A percentile compares a stretch with the other conserved stretches of the same genome.
Evolutionary conservation across 1,140 invertebrate genomes (phyloP).

Genomic region (Portunus trituberculatus): DNA sequence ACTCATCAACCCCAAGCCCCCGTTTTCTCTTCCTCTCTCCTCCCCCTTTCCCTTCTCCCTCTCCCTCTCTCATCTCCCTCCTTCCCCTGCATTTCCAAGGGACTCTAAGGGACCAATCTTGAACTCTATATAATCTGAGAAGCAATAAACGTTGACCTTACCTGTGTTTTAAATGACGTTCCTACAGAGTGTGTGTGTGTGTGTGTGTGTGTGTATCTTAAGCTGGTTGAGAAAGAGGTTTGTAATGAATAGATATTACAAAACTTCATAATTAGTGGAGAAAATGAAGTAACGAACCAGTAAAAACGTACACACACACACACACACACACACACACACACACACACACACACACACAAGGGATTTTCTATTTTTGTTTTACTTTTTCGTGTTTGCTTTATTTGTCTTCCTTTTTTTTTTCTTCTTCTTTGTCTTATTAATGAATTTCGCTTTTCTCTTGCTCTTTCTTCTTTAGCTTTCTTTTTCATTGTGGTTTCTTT

Average conservation of each 20-base stretch:
- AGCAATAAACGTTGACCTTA: neutral
- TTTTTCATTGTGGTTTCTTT: no score
- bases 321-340: slow-evolving; percentile 18
- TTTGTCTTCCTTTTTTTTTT: neutral
- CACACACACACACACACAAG: neutral
- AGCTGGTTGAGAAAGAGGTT: no score
- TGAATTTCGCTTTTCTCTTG: no score
- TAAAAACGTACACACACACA: neutral
- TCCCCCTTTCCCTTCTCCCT: neutral
- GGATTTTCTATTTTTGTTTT: neutral
- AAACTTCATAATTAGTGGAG: neutral
- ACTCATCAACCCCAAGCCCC: neutral
- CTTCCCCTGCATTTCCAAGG: neutral
- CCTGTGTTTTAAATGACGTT: neutral
- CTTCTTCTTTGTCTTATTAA: no score
- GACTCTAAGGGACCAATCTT: neutral
- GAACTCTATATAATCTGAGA: neutral
- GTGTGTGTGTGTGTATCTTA: neutral
- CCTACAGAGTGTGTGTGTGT: neutral
- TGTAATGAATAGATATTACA: neutral
- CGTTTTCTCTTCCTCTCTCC: neutral
- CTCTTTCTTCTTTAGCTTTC: no score
- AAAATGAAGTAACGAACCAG: neutral
- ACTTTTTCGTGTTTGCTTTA: neutral
- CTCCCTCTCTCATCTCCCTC: neutral